Evolutionary conservation across 2,888 invertebrate genomes (phyloP), one percentile per base, ranked within the genome.

Genomic region (Clitarchus hookeri): DNA sequence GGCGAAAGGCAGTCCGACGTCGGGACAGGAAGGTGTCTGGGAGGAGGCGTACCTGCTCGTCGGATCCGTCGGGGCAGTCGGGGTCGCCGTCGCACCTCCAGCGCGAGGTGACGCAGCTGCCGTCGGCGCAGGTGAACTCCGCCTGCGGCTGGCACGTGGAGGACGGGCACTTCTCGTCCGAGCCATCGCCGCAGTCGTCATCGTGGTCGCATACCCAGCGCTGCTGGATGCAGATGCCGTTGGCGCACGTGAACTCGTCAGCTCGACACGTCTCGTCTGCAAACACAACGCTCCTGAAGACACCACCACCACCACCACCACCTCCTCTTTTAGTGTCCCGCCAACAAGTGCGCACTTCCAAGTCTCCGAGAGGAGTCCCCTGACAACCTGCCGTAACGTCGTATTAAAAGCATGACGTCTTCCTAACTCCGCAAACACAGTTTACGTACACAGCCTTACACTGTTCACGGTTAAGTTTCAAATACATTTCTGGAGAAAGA

Each of bases 181-280:
- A 95, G 86, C 94, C 94, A 90, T 98, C 97, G 6, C 96, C 96
- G 90, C 98, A 98, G 90, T 98, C 97, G 89, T 97, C 95, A 90
- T 97, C 97, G 13, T 94, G 94, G 90, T 98, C 98, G 91, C 98
- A 98, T 44, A 95, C 94, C 97, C 97, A 98, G 87, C 95, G 93
- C 89, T 95, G 94, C 90, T 97, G 97, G 90, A 98, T 97, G 91
- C 98, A 98, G 90, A 96, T 96, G 86, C 97, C 96, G 91, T 97
- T 97, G 85, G 94, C 94, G 92, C 98, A 98, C n/a, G 97, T 97
- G 91, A 98, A 98, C 92, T 98, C 97, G 91, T 97, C 97, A 85
- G 96, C 94, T 89, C 97, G 95, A 92, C 98, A 98, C 36, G 98
- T 98, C 91, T 96, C 96, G 93, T 97, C 97, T 97, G 90, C 80